phyloP scores from a whole-genome alignment of 2,888 invertebrate species.

The Cheilosia impressa region DNA sequence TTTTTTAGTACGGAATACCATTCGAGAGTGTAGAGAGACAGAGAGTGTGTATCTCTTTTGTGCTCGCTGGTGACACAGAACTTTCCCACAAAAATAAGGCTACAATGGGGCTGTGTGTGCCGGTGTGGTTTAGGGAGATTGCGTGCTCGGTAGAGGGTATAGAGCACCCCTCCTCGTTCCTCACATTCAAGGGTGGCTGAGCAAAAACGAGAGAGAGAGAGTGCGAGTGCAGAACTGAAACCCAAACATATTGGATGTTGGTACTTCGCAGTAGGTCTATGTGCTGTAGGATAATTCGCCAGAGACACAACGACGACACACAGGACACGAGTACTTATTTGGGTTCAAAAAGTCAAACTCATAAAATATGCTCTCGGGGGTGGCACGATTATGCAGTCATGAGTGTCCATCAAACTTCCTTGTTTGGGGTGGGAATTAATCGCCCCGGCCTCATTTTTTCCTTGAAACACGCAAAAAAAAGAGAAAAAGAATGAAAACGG shows the following conservation, averaged over 20 bases:
- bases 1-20: constrained; percentile 38
- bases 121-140: constrained; percentile 48
- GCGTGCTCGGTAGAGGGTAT: constrained; percentile 37
- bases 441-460: constrained; percentile 60
- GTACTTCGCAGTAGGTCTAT: constrained; percentile 56
- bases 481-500: constrained; percentile 18
- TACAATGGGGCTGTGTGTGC: neutral
- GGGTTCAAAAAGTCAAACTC: constrained; percentile 66
- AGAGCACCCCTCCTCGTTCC: neutral
- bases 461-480: constrained; percentile 28
- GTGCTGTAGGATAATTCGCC: constrained; percentile 36
- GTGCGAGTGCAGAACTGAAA: constrained; percentile 20
- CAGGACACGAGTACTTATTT: constrained; percentile 56
- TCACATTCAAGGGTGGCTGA: neutral
- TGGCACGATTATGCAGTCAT: constrained; percentile 65
- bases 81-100: constrained; percentile 51
- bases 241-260: constrained; percentile 44
- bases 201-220: constrained; percentile 40
- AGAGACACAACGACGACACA: constrained; percentile 52
- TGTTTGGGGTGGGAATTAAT: constrained; percentile 42
- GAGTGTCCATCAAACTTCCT: constrained; percentile 70
- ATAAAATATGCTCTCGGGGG: constrained; percentile 3
- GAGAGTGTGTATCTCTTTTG: constrained; percentile 32
- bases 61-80: constrained; percentile 60
- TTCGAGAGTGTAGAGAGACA: constrained; percentile 36